phyloP scores from a whole-genome alignment of 2,888 invertebrate species.

The Adelphocoris suturalis region DNA sequence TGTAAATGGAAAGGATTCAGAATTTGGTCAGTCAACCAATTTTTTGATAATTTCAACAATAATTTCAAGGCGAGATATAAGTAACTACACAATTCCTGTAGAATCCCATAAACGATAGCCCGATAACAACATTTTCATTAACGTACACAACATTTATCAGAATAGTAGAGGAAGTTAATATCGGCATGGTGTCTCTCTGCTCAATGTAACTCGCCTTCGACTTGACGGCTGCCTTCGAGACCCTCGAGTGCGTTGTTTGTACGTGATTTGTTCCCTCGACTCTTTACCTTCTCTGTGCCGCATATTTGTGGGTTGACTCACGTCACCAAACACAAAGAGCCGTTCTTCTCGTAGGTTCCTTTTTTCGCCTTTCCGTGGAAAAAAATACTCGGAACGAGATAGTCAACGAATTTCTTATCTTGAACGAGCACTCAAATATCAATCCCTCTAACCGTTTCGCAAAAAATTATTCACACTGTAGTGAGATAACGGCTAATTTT shows the following conservation, averaged over 20 bases:
- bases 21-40: too few species aligned
- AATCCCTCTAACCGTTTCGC: background rate
- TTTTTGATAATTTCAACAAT: too few species aligned
- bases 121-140: too few species aligned
- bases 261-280: conserved; percentile 40
- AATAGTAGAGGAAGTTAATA: background rate
- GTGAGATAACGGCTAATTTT: background rate
- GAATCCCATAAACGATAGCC: too few species aligned
- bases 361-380: background rate
- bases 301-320: conserved; percentile 54
- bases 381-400: background rate
- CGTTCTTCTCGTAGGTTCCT: background rate
- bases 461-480: background rate
- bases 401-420: background rate
- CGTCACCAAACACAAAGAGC: conserved; percentile 25
- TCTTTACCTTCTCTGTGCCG: background rate
- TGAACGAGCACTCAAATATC: background rate
- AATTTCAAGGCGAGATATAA: too few species aligned
- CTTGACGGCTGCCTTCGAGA: background rate
- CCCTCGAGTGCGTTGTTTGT: conserved; percentile 53
- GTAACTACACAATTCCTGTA: too few species aligned
- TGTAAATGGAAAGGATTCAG: too few species aligned
- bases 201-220: background rate
- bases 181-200: background rate
- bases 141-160: too few species aligned